Percentiles rank a stretch among this genome's conserved stretches.
Conservation (phyloP, 2,113 vertebrate genomes). For the Sinosuthora webbiana region DNA sequence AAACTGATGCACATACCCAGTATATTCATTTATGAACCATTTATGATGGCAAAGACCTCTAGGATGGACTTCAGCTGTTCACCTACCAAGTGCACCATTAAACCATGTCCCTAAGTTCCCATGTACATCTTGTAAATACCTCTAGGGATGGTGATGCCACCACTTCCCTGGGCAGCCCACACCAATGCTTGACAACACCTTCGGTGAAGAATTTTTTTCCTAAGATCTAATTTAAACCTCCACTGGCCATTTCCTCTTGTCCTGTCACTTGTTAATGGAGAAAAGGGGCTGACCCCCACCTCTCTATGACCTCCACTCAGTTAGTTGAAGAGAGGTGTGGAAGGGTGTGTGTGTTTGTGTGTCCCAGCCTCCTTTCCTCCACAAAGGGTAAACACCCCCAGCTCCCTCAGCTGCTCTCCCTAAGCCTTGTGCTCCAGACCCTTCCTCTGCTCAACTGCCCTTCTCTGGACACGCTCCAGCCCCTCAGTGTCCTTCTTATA, state of each 20-base stretch:
- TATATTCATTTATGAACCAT: background rate
- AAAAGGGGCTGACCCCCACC: rapidly evolving
- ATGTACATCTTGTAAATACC: background rate
- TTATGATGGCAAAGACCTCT: background rate
- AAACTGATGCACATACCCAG: background rate
- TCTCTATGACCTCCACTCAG: background rate
- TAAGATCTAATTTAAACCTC: background rate
- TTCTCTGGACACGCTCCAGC: background rate
- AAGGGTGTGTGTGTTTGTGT: too few relatives aligned
- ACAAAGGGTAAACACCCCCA: background rate
- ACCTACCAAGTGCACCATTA: background rate
- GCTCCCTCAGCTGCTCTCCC: background rate
- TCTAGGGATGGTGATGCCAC: background rate
- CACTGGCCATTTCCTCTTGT: background rate
- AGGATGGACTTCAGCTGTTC: background rate
- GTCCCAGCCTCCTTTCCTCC: background rate
- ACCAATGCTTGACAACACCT: background rate
- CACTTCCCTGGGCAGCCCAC: background rate
- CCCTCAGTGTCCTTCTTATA: background rate
- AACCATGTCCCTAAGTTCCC: background rate
- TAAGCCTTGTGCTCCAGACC: background rate
- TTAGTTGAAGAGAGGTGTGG: background rate
- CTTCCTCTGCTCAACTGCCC: rapidly evolving
- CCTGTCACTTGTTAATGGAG: background rate
- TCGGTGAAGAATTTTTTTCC: background rate